phyloP scores from a whole-genome alignment of 2,113 vertebrate genomes.

The Cyprinus carpio region DNA sequence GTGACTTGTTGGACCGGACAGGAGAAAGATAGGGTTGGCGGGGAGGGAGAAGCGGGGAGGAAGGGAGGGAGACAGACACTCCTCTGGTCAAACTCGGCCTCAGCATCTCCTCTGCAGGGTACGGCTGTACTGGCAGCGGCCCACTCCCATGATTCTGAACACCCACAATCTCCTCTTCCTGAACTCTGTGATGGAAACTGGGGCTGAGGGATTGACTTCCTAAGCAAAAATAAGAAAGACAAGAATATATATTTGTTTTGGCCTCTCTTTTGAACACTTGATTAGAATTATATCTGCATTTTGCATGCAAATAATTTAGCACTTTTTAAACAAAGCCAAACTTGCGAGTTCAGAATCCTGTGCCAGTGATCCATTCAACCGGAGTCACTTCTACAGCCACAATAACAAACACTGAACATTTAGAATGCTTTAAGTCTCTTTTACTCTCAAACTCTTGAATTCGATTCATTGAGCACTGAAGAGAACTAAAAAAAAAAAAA shows the following conservation, averaged over 20 bases:
- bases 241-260: not conserved
- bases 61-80: constrained; percentile 90
- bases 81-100: constrained; percentile 82
- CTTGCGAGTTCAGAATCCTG: not conserved
- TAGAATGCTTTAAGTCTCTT: not conserved
- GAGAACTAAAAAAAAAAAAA: not conserved
- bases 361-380: not conserved
- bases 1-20: constrained; percentile 82
- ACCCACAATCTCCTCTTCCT: constrained; percentile 58
- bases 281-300: not conserved
- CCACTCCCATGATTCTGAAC: constrained; percentile 62
- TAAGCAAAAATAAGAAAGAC: constrained; percentile 39
- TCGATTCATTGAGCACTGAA: not conserved
- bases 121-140: constrained; percentile 53
- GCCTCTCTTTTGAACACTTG: not conserved
- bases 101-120: constrained; percentile 67
- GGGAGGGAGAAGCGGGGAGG: constrained; percentile 90
- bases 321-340: not conserved
- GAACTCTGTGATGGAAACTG: constrained; percentile 64
- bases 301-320: not conserved
- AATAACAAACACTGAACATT: constrained; percentile 5
- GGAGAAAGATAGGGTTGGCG: constrained; percentile 81
- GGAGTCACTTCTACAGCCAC: not conserved
- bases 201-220: constrained; percentile 77
- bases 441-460: not conserved